Percentiles rank a stretch among this genome's conserved stretches.
phyloP scores from a whole-genome alignment of 2,888 invertebrate species.

The Campoplex nolae region DNA sequence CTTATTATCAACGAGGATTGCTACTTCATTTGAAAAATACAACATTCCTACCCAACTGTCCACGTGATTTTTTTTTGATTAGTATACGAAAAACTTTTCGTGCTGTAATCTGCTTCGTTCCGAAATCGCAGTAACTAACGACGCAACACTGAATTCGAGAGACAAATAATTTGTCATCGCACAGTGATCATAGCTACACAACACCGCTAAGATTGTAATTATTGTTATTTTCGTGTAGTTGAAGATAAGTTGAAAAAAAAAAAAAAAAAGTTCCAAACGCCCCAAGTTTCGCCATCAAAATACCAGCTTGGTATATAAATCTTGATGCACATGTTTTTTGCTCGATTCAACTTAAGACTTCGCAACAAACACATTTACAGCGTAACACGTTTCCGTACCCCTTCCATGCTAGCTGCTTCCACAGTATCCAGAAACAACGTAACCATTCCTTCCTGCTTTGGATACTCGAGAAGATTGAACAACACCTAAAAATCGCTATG shows the following conservation, averaged over 20 bases:
- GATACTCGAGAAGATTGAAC: slow-evolving; percentile 27
- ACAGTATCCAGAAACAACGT: slow-evolving; percentile 20
- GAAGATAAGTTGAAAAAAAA: background rate
- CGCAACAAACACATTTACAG: background rate
- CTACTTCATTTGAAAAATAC: background rate
- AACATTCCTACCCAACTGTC: background rate
- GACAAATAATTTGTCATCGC: slow-evolving; percentile 32
- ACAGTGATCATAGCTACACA: background rate
- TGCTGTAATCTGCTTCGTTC: background rate
- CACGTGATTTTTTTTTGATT: background rate
- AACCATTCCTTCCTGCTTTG: slow-evolving; percentile 42
- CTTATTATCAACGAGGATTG: background rate
- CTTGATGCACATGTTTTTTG: background rate
- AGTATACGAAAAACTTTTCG: background rate
- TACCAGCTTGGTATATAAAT: background rate
- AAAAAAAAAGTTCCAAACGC: background rate
- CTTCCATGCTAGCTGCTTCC: slow-evolving; percentile 32
- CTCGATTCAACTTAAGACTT: background rate
- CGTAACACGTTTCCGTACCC: slow-evolving; percentile 31
- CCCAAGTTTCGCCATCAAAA: slow-evolving; percentile 23
- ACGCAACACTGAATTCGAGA: slow-evolving; percentile 4
- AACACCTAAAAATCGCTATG: background rate
- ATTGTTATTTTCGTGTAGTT: slow-evolving; percentile 16
- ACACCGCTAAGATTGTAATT: slow-evolving; percentile 5
- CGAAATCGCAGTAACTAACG: slow-evolving; percentile 6